Conservation (phyloP, 2,888 invertebrate species). For the Drosophila fungiperda region DNA sequence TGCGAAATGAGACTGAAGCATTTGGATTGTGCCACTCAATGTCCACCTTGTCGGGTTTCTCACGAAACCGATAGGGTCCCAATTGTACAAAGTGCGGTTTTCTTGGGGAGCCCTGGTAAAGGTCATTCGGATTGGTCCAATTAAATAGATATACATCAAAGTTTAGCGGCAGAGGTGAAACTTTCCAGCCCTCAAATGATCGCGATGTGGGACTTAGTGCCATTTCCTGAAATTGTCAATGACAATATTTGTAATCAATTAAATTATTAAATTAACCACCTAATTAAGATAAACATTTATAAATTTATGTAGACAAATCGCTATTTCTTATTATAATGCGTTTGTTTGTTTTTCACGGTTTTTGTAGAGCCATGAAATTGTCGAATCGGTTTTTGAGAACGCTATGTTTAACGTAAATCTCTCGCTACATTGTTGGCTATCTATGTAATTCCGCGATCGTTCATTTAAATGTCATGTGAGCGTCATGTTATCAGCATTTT, state of each 20-base stretch:
- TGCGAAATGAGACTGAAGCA: conserved; percentile 90
- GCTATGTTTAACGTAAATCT: not conserved
- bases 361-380: not conserved
- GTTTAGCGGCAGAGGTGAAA: conserved; percentile 88
- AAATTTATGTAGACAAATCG: not conserved
- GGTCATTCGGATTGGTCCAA: conserved; percentile 91
- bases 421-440: conserved; percentile 32
- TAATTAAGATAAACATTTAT: not conserved
- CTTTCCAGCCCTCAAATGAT: conserved; percentile 89
- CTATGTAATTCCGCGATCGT: conserved; percentile 42
- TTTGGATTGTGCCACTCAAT: conserved; percentile 90
- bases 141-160: conserved; percentile 91
- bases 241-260: not conserved
- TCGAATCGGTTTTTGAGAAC: not conserved
- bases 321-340: not conserved
- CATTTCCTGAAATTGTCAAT: conserved; percentile 87
- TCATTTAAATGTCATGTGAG: conserved; percentile 55
- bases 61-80: conserved; percentile 89
- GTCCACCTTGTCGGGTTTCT: conserved; percentile 89
- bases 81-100: conserved; percentile 87
- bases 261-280: not conserved
- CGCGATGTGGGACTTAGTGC: conserved; percentile 87
- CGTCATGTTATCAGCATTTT: conserved; percentile 51
- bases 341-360: not conserved
- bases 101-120: conserved; percentile 86